Percentiles rank a stretch among this genome's conserved stretches.
phyloP scores from a whole-genome alignment of 2,113 vertebrate species.

The Pelusios castaneus region DNA sequence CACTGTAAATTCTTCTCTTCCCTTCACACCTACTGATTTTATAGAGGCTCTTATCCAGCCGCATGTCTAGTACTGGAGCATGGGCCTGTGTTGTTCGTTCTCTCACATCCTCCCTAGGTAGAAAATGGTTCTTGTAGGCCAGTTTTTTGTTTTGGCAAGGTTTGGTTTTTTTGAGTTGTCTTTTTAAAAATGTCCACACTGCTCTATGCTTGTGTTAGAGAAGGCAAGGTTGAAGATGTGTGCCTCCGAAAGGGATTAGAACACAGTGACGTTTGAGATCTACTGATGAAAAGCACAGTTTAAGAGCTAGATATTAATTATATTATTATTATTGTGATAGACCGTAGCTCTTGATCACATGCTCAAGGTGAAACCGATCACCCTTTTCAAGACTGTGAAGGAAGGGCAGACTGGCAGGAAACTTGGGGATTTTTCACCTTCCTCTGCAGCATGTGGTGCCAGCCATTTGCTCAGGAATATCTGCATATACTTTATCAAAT shows the following conservation, averaged over 20 bases:
- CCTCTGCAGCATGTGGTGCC: no score
- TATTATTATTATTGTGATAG: background rate
- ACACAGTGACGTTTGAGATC: slow-evolving; percentile 46
- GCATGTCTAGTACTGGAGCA: background rate
- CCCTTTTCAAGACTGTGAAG: no score
- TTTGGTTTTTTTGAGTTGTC: slow-evolving; percentile 59
- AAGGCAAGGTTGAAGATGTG: slow-evolving; percentile 56
- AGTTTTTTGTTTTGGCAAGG: slow-evolving; percentile 64
- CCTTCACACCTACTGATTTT: background rate
- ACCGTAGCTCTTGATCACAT: no score
- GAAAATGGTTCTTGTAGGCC: slow-evolving; percentile 36
- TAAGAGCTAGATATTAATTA: background rate
- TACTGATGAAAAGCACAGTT: background rate
- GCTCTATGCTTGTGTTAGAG: slow-evolving; percentile 60
- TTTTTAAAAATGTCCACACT: slow-evolving; percentile 61
- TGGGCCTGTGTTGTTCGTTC: slow-evolving; percentile 19
- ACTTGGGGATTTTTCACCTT: no score
- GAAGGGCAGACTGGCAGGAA: no score
- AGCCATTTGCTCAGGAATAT: no score
- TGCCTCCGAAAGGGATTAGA: slow-evolving; percentile 60
- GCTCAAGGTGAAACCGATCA: no score
- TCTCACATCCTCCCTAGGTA: slow-evolving; percentile 18
- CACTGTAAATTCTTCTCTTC: background rate
- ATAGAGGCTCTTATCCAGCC: background rate
- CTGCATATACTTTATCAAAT: no score